Conservation (phyloP, 1,140 invertebrate genomes). For the Brachionus calyciflorus region DNA sequence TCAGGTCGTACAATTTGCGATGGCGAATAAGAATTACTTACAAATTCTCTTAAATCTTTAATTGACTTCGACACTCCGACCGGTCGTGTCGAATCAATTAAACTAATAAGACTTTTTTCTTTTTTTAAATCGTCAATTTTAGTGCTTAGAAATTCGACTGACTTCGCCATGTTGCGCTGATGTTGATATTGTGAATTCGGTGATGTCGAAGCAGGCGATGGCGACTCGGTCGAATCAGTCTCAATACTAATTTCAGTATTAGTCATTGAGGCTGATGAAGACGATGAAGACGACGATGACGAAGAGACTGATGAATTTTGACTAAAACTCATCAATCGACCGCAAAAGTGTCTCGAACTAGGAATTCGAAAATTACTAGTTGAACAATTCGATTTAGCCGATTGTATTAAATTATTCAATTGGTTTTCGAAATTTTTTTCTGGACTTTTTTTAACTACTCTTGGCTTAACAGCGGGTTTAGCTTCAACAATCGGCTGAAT, state of each 20-base stretch:
- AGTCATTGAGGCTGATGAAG: conserved; percentile 2
- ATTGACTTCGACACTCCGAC: conserved; percentile 1
- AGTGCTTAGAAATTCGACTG: conserved; percentile 7
- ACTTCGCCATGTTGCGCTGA: conserved; percentile 1
- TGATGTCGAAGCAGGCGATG: conserved; percentile 13
- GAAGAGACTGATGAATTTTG: background rate
- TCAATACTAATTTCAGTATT: conserved; percentile 21
- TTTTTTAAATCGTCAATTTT: conserved; percentile 21
- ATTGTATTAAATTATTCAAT: background rate
- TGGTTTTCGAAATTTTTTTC: conserved; percentile 21
- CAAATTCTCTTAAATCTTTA: conserved; percentile 26
- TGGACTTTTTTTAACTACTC: no score
- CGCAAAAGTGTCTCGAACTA: conserved; percentile 40
- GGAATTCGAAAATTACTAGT: conserved; percentile 26
- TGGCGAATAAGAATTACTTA: conserved; percentile 21
- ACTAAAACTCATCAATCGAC: conserved; percentile 1
- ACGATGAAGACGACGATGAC: background rate
- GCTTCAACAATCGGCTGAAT: background rate
- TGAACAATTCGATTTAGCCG: background rate
- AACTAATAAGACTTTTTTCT: conserved; percentile 13
- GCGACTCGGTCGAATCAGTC: background rate
- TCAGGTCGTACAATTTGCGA: conserved; percentile 42
- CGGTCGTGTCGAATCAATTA: background rate
- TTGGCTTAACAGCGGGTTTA: background rate
- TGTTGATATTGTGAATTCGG: conserved; percentile 4